Conservation (phyloP, 2,888 invertebrate genomes). For the Lamproptera curius region DNA sequence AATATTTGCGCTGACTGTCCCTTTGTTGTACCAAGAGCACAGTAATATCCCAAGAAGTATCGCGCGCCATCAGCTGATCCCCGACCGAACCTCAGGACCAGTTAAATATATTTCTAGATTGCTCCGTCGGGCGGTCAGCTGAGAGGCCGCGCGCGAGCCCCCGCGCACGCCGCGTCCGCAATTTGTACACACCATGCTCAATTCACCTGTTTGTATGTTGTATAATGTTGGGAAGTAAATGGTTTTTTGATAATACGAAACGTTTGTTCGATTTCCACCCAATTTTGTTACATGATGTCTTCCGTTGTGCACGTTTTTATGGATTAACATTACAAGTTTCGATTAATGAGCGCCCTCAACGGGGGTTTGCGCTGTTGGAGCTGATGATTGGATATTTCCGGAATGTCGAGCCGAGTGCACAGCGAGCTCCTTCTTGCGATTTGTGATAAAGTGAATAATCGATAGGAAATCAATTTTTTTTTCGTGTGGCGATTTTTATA, state of each 20-base stretch:
- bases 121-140: constrained; percentile 14
- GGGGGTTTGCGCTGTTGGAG: constrained; percentile 36
- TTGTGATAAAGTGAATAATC: constrained; percentile 65
- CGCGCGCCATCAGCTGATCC: constrained; percentile 9
- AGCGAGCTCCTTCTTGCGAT: constrained; percentile 67
- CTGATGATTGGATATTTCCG: constrained; percentile 33
- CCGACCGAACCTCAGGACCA: constrained; percentile 17
- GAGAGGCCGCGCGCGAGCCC: constrained; percentile 26
- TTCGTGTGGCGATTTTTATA: constrained; percentile 58
- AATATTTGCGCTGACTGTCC: background rate
- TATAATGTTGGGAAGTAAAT: constrained; percentile 65
- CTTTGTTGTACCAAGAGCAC: no score
- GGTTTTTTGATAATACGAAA: constrained; percentile 57
- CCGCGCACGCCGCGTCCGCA: constrained; percentile 27
- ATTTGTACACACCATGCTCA: constrained; percentile 64
- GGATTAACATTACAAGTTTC: constrained; percentile 64
- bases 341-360: constrained; percentile 48
- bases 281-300: constrained; percentile 92
- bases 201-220: constrained; percentile 72
- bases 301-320: constrained; percentile 76
- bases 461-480: constrained; percentile 50
- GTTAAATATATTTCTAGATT: constrained; percentile 16
- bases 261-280: constrained; percentile 79
- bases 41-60: background rate
- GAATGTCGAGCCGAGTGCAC: constrained; percentile 74